Evolutionary conservation across 2,113 vertebrate genomes (phyloP), one percentile per base, ranked within the genome.

Genomic region (Anas platyrhynchos): DNA sequence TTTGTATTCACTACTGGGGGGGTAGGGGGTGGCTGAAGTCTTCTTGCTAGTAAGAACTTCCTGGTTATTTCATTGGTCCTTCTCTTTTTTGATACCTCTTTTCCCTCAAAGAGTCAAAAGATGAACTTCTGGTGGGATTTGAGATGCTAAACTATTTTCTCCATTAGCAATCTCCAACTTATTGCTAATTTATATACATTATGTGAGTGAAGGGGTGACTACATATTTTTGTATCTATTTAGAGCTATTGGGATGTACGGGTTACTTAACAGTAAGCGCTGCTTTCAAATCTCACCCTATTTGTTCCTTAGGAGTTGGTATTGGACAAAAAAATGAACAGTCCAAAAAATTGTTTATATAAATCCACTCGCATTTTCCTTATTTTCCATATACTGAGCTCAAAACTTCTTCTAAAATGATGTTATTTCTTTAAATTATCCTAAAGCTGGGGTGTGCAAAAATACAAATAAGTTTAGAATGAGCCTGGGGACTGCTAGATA

Each of bases 171-270:
- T 41, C 41, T 41, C 13, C 41, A 41, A 41, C 4, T 59, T 27
- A 34, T 56, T 4, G 6, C 15, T 83, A 29, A 36, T 0, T 0
- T 31, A 23, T 3, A 36, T 4, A 12, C 4, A 7, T 29, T 34
- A 29, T 7, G 5, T 27, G 9, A 62, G 9, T 36, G 21, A 21
- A 89, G 88, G 16, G 21, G 23, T 56, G 16, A 11, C 50, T 54
- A 27, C 8, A 2, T 36, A 10, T 6, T 55, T 81, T 36, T 55
- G 6, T 56, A 32, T 46, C 27, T 27, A 16, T 36, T 7, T 13
- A 55, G 31, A 94, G 16, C 2, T 32, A 27, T 16, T n/a, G 16
- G 21, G 16, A 21, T 59, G 56, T 46, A 25, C 21, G 29, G 15
- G 17, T 55, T 80, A 52, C 55, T 55, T 14, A 43, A 20, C 31